Conservation (phyloP, 2,113 vertebrate genomes). For the Datnioides undecimradiatus region DNA sequence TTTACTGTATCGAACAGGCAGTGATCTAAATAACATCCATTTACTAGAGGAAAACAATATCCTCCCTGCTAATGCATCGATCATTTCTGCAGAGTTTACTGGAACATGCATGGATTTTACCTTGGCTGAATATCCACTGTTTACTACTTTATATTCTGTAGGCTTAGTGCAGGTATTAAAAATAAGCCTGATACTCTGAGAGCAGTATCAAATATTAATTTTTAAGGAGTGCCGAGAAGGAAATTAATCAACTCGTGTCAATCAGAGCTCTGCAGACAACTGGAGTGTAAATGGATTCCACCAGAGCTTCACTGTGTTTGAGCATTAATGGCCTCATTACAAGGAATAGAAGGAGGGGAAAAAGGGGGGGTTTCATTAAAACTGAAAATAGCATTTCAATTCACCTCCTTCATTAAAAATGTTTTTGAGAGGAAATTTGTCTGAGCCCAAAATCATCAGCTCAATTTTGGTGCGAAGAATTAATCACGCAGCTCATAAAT, state of each 20-base stretch:
- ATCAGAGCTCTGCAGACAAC: slow-evolving; percentile 29
- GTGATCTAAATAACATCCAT: slow-evolving; percentile 21
- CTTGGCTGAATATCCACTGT: slow-evolving; percentile 26
- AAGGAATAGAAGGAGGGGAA: no score
- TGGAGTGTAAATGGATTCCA: slow-evolving; percentile 34
- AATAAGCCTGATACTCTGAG: background rate
- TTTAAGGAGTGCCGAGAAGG: background rate
- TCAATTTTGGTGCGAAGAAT: slow-evolving; percentile 22
- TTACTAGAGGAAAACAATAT: slow-evolving; percentile 21
- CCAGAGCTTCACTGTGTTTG: slow-evolving; percentile 15
- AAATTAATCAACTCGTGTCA: slow-evolving; percentile 29
- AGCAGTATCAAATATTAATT: background rate
- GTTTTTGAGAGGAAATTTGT: slow-evolving; percentile 38
- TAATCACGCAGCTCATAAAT: slow-evolving; percentile 28
- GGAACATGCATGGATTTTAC: slow-evolving; percentile 23
- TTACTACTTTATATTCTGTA: background rate
- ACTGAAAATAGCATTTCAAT: slow-evolving; percentile 59
- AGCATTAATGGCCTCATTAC: slow-evolving; percentile 55
- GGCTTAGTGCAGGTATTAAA: background rate
- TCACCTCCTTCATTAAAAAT: slow-evolving; percentile 43
- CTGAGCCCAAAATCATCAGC: slow-evolving; percentile 32
- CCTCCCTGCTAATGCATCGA: background rate
- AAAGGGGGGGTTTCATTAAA: slow-evolving; percentile 50
- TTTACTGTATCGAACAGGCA: slow-evolving; percentile 15
- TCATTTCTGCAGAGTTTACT: slow-evolving; percentile 17